These are phyloP conservation scores for Phorcus lineatus DNA, from an alignment of 2,888 invertebrate species.

Conservation along the genomic window DNA sequence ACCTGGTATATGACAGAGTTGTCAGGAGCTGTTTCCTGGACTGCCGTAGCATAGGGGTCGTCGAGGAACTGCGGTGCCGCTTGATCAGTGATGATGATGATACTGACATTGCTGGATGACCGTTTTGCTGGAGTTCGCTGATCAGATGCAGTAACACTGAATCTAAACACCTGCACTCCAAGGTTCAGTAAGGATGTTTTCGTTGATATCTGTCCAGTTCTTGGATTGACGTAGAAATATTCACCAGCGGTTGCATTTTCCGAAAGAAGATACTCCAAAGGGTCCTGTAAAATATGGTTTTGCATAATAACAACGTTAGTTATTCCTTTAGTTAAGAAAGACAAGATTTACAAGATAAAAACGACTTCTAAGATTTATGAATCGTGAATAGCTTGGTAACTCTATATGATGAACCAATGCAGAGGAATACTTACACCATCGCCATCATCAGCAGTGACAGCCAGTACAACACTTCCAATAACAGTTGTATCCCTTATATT, in stretches of 20 bases:
- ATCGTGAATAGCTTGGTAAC: not conserved
- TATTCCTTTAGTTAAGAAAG: no score
- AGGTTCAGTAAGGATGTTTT: constrained; percentile 40
- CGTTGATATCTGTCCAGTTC: constrained; percentile 54
- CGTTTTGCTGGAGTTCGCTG: constrained; percentile 51
- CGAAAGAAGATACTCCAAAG: constrained; percentile 35
- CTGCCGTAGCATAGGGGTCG: constrained; percentile 49
- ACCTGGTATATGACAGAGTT: constrained; percentile 51
- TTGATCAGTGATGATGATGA: constrained; percentile 52
- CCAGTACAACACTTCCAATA: constrained; percentile 50
- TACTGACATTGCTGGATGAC: constrained; percentile 43
- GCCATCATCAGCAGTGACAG: constrained; percentile 61
- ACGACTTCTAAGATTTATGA: not conserved
- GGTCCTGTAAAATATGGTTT: constrained; percentile 41
- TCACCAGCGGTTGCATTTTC: constrained; percentile 36
- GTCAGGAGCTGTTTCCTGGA: constrained; percentile 55
- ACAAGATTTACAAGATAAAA: no score
- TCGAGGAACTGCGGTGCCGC: constrained; percentile 47
- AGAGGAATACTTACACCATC: constrained; percentile 51
- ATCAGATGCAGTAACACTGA: constrained; percentile 65
- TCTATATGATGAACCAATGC: not conserved
- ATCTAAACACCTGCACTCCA: constrained; percentile 33
- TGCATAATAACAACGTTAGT: not conserved
- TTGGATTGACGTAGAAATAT: constrained; percentile 67
- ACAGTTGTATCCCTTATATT: constrained; percentile 51